Percentiles rank a stretch among this genome's conserved stretches.
Conservation (phyloP, 2,888 invertebrate genomes). For the Macrosoma leucophasiata region DNA sequence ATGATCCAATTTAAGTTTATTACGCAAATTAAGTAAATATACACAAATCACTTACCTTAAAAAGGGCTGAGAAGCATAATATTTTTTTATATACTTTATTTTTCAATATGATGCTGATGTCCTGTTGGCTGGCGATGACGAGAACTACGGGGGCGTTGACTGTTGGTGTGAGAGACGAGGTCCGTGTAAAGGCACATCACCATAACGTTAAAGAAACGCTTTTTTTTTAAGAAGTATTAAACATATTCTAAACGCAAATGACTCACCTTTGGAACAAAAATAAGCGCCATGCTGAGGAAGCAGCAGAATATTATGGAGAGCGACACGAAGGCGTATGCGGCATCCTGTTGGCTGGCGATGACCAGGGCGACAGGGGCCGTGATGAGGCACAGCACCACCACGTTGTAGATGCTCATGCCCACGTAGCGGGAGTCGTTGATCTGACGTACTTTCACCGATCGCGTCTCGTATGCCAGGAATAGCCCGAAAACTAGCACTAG, state of each 20-base stretch:
- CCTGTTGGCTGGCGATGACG: constrained; percentile 97
- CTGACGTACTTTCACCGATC: constrained; percentile 96
- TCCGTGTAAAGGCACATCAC: constrained; percentile 97
- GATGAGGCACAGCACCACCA: constrained; percentile 97
- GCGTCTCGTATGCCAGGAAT: constrained; percentile 98
- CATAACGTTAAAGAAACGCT: constrained; percentile 99
- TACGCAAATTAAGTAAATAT: no score
- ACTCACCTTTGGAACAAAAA: constrained; percentile 96
- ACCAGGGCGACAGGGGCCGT: constrained; percentile 98
- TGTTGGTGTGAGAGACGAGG: no score
- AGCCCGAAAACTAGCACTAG: constrained; percentile 97
- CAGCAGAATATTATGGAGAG: constrained; percentile 98
- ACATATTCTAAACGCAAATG: no score
- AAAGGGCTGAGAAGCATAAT: no score
- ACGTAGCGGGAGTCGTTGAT: constrained; percentile 99
- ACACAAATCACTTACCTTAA: no score
- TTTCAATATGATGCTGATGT: constrained; percentile 98
- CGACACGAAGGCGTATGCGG: constrained; percentile 97
- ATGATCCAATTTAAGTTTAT: no score
- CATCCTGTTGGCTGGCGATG: constrained; percentile 97
- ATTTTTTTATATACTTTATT: no score
- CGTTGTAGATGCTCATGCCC: constrained; percentile 99
- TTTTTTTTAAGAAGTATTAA: no score
- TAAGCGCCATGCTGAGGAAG: constrained; percentile 98
- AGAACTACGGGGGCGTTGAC: constrained; percentile 98